Percentiles rank a stretch among this genome's conserved stretches.
phyloP scores from a whole-genome alignment of 2,113 vertebrate species.

The Notarius quadriscutis region DNA sequence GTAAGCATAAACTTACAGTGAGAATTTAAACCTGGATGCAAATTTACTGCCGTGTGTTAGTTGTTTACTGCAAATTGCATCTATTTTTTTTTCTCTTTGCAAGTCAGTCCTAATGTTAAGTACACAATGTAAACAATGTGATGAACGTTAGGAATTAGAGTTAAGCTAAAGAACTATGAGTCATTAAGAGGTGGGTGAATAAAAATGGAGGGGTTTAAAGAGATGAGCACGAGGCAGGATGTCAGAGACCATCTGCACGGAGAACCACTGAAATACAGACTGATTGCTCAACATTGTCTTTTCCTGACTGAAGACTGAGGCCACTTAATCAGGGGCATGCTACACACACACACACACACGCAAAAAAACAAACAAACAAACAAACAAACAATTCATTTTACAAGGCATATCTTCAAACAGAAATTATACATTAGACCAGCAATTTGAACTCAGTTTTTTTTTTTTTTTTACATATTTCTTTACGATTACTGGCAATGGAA shows the following conservation, averaged over 20 bases:
- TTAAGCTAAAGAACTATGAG: not conserved
- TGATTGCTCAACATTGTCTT: slow-evolving; percentile 57
- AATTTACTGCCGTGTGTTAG: not conserved
- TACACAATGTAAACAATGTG: not conserved
- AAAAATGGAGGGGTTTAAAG: not conserved
- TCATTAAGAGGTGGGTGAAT: not conserved
- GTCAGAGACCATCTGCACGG: slow-evolving; percentile 19
- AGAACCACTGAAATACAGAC: slow-evolving; percentile 28
- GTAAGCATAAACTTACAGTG: not conserved
- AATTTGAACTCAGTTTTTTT: not conserved
- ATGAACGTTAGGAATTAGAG: not conserved
- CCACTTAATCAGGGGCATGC: slow-evolving; percentile 27
- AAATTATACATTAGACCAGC: not conserved
- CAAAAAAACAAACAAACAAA: slow-evolving; percentile 11
- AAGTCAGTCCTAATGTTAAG: not conserved
- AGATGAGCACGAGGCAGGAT: slow-evolving; percentile 44
- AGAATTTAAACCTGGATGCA: not conserved
- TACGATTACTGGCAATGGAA: not conserved
- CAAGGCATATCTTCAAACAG: not conserved
- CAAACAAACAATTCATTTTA: not conserved
- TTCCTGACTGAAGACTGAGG: slow-evolving; percentile 54
- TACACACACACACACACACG: not conserved
- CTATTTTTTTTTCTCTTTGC: not conserved
- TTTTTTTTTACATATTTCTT: not conserved
- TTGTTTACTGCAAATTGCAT: not conserved